Conservation (phyloP, 1,140 invertebrate species). For the Drosophila ogumai region DNA sequence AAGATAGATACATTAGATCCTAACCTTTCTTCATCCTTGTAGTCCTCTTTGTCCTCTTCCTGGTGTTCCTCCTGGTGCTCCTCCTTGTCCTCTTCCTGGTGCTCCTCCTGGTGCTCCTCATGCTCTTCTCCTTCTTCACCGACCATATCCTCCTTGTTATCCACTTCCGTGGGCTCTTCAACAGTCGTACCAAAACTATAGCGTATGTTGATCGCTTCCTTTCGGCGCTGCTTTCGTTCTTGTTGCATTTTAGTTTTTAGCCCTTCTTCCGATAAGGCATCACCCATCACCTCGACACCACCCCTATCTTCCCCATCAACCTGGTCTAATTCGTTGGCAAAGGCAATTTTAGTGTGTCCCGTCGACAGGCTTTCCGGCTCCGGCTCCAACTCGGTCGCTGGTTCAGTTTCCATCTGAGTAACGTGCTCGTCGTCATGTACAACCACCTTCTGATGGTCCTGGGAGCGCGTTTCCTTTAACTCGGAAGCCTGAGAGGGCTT, state of each 20-base stretch:
- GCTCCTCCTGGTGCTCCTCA: not conserved
- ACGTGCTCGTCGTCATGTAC: not conserved
- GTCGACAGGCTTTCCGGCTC: not conserved
- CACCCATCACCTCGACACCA: not conserved
- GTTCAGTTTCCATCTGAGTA: not conserved
- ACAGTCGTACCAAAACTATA: not conserved
- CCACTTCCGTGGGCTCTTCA: too few species aligned
- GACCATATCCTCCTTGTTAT: not conserved
- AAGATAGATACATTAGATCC: not conserved
- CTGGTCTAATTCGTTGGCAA: not conserved
- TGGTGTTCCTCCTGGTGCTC: not conserved
- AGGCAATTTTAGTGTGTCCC: not conserved
- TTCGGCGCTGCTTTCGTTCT: constrained; percentile 8
- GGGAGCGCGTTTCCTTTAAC: too few species aligned
- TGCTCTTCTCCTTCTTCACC: too few species aligned
- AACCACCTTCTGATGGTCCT: not conserved
- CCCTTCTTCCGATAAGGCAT: not conserved
- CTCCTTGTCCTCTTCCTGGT: not conserved
- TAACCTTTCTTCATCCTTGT: not conserved
- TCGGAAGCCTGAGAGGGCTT: not conserved
- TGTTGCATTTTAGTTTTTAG: not conserved
- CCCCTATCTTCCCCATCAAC: not conserved
- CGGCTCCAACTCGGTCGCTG: not conserved
- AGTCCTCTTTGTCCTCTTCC: not conserved
- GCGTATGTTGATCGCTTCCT: not conserved